Base-by-base conservation (phyloP, 2,797 vertebrate species). In the Pipistrellus kuhlii region DNA sequence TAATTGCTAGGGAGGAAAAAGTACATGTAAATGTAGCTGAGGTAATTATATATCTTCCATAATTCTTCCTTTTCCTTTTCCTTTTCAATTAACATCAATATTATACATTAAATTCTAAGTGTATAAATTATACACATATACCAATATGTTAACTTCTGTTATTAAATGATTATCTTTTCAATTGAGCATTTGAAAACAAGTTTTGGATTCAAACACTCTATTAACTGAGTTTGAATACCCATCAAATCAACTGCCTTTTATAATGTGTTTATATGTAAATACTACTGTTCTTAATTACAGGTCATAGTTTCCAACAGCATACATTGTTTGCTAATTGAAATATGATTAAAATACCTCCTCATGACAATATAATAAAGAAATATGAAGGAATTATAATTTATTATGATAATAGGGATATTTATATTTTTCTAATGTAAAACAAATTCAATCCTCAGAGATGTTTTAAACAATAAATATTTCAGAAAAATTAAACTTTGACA, bases 1-100 rank as follows among this genome's bases (percentile, higher is more conserved):
- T 32, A 35, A 55, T 86, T 85, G 57, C 97, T 97, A 41, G 48
- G 41, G 44, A 94, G 93, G 95, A 78, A 95, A 80, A 91, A 69
- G 11, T 17, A 82, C 8, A 87, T 27, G 66, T 57, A 55, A 41
- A 38, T 55, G 6, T 71, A 72, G 2, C 6, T 44, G 35, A 23
- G 3, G 1, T 20, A 14, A 86, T 68, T 7, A 3, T 51, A 0
- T 51, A 1, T 64, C 15, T 80, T 81, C 1, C 73, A 21, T n/a
- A 64, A 51, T 80, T 82, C n/a, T 93, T 90, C 15, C 15, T 38
- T 62, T 85, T 44, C 8, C 8, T 51, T 96, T 69, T 59, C 5
- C 20, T 76, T 86, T 82, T 59, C 35, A 66, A 41, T 73, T 9
- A 73, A 38, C 1, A 38, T 8, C 1, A 25, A 13, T 25, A 44